These are phyloP conservation scores for Fissipunctia ypsillon DNA, from an alignment of 2,888 invertebrate genomes.

Conservation along the genomic window DNA sequence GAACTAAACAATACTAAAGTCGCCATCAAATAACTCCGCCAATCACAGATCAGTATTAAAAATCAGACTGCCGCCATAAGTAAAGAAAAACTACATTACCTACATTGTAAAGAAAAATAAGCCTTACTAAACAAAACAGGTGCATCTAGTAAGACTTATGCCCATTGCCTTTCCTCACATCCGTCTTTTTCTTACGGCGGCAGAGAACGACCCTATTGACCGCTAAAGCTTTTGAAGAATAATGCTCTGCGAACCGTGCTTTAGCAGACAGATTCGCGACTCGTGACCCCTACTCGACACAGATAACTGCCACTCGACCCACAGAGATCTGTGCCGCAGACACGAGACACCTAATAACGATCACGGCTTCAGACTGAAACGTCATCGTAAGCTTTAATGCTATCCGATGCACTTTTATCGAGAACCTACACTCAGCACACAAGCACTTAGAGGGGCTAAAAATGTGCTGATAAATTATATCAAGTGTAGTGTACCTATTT, in stretches of 20 bases:
- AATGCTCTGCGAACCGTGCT: conserved; percentile 20
- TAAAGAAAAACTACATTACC: too few species aligned
- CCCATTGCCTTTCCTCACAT: background rate
- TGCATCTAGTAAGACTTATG: background rate
- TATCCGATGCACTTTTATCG: background rate
- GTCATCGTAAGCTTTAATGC: background rate
- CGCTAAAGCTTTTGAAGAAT: conserved; percentile 28
- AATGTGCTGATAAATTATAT: background rate
- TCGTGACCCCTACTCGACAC: conserved; percentile 38
- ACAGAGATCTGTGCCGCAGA: conserved; percentile 29
- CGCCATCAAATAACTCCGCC: background rate
- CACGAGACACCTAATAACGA: conserved; percentile 27
- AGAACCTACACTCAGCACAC: background rate
- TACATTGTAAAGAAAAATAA: background rate
- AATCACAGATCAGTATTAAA: background rate
- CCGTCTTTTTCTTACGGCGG: background rate
- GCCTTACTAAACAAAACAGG: background rate
- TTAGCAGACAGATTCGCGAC: conserved; percentile 17
- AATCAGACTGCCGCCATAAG: background rate
- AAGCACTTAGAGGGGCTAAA: background rate
- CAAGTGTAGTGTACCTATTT: background rate
- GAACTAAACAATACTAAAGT: background rate
- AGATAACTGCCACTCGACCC: conserved; percentile 44
- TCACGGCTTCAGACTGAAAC: conserved; percentile 12
- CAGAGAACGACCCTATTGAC: conserved; percentile 1